Evolutionary conservation across 2,888 invertebrate genomes (phyloP), one percentile per base, ranked within the genome.

Genomic region (Allolobophora icterica): DNA sequence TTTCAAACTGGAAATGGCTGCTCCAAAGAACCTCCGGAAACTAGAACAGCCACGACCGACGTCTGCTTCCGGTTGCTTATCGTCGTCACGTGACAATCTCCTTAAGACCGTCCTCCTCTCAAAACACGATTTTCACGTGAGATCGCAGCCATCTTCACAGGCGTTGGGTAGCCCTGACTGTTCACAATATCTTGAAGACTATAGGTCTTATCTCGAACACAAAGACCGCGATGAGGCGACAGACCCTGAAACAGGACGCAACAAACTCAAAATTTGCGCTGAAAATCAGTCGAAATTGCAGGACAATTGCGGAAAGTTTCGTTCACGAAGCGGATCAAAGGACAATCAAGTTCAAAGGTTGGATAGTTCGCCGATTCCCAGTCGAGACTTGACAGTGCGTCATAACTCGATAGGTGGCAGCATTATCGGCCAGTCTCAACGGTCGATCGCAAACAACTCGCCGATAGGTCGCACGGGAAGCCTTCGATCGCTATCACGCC

Each of bases 11-110:
- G 71, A 8, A 71, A 71, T 71, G 71, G 71, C 71, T 71, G 71
- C 71, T 71, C 8, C 30, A 71, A 71, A 71, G 71, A 71, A 30
- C 8, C n/a, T 30, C 8, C 30, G n/a, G 6, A 71, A 71, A 71
- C 30, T 1, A 71, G n/a, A 71, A 8, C 30, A 71, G 8, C 71
- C 71, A n/a, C 30, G 71, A n/a, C n/a, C 71, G 71, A 13, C 71
- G 71, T 71, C 71, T 71, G 71, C 71, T 71, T 71, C 71, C 71
- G 71, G 71, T 71, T 71, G n/a, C 71, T 30, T 71, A n/a, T 71
- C 71, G 8, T 71, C 71, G 71, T n/a, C 71, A 71, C 30, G 71
- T 71, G 71, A 71, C 13, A 17, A 24, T 58, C 30, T 58, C 5
- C 58, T 24, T 30, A 24, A 11, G 58, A 58, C 58, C 58, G 58